Conservation (phyloP, 2,888 invertebrate species). For the Ferdinandea cuprea region DNA sequence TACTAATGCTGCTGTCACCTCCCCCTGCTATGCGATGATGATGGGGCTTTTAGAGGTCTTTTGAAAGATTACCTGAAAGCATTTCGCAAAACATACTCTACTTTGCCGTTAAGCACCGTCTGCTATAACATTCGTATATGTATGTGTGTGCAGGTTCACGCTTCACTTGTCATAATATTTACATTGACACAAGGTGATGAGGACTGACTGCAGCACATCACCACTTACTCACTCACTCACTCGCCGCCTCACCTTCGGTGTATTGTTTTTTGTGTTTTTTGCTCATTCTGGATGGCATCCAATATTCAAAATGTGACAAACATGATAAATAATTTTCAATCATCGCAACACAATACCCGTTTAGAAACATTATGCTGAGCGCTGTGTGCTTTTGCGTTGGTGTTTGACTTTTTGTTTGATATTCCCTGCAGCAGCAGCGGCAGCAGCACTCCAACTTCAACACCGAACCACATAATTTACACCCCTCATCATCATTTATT, state of each 20-base stretch:
- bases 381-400: slow-evolving; percentile 16
- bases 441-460: slow-evolving; percentile 1
- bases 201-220: too few relatives aligned
- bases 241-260: slow-evolving; percentile 10
- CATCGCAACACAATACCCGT: slow-evolving; percentile 48
- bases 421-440: slow-evolving; percentile 7
- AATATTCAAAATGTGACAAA: slow-evolving; percentile 71
- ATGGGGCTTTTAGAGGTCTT: slow-evolving; percentile 57
- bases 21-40: slow-evolving; percentile 20
- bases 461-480: slow-evolving; percentile 40
- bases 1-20: slow-evolving; percentile 26
- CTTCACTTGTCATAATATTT: slow-evolving; percentile 66
- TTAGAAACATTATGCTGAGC: slow-evolving; percentile 4
- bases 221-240: slow-evolving; percentile 11
- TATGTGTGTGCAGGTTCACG: slow-evolving; percentile 42
- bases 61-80: slow-evolving; percentile 61
- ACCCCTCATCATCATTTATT: slow-evolving; percentile 58
- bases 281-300: slow-evolving; percentile 18
- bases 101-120: slow-evolving; percentile 49
- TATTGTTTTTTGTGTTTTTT: slow-evolving; percentile 15
- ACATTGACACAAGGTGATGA: slow-evolving; percentile 58
- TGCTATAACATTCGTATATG: too few relatives aligned
- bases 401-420: slow-evolving; percentile 64
- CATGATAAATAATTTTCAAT: slow-evolving; percentile 73
- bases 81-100: slow-evolving; percentile 57